Evolutionary conservation across 2,888 invertebrate genomes (phyloP), one percentile per base, ranked within the genome.

Genomic region (Amphipyra tragopoginis): DNA sequence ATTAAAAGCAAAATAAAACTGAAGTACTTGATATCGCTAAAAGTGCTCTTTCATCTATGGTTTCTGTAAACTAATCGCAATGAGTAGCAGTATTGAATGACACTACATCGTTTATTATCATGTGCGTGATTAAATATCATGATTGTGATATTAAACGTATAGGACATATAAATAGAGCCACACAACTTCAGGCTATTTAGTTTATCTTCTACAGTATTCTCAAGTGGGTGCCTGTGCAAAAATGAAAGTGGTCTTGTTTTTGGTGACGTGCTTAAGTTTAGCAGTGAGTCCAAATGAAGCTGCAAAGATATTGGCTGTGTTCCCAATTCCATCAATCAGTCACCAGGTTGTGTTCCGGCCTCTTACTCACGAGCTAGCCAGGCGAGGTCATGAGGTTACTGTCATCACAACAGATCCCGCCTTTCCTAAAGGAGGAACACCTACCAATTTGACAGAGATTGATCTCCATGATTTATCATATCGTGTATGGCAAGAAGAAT

Each of bases 321-420:
- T 89, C 39, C 86, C 92, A 0, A 68, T 77, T 1, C 86, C 92
- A 0, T 89, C 92, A 0, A 81, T 91, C 15, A 94, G 93, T 50
- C 94, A 94, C 48, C 93, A 93, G 75, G 76, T 91, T 0, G 86
- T 87, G 0, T 92, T 86, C 53, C 82, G 87, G 34, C 81, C 86
- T 0, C 53, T 95, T 0, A 85, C 87, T 5, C 75, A 84, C 11
- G 91, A 89, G 47, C 72, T 95, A 40, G 86, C 86, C 0, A 83
- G 75, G 39, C 78, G 90, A 21, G 93, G 93, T 0, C 95, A 95
- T 58, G 82, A 94, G 40, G 68, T 95, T 0, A 81, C 88, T 0
- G 76, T 92, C 0, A 65, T 93, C 0, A 92, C 94, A 0, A 58
- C 93, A 2, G 72, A 92, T 60, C 91, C 93, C 2, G 80, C 65